Evolutionary conservation across 2,797 vertebrate genomes (phyloP), one percentile per base, ranked within the genome.

Genomic region (Apodemus agrarius): DNA sequence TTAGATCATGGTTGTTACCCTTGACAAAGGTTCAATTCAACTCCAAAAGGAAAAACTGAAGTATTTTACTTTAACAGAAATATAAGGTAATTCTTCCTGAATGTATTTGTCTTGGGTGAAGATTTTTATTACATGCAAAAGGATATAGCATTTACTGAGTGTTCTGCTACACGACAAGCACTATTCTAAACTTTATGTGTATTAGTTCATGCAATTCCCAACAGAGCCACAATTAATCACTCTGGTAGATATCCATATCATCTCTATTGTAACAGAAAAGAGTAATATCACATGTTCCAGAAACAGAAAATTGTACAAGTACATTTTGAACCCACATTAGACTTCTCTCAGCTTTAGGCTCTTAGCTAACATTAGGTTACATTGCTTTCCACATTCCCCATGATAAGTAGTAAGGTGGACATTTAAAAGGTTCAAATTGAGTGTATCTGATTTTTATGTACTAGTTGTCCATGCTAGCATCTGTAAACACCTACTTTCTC

Each of bases 41-140:
- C 11, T 16, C 10, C 63, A 95, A 96, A 92, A 79, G 74, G 43
- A 46, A 37, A 72, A 80, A 67, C 37, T 29, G 76, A 84, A 95
- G 93, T 84, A 95, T 91, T 89, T 86, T 61, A 78, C n/a, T 92
- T 21, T 90, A 67, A 90, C 13, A 90, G 65, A 69, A 96, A 75
- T 59, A 78, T 61, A 90, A 90, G 83, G n/a, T 86, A 89, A 81
- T 49, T 26, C 57, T 90, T 94, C 49, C 43, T 57, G 54, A 74
- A 21, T 31, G 29, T 69, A 29, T 89, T 29, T 65, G 9, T 89
- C 54, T 76, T 80, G 67, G 43, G 40, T 19, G 6, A 79, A 40
- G 10, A 21, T 65, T 91, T 90, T 46, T 74, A 92, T 85, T 72
- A 52, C 59, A 22, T 65, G 54, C 69, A 82, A 83, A 49, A 94